Evolutionary conservation across 1,140 invertebrate genomes (phyloP), one percentile per base, ranked within the genome.

Genomic region (Trachymyrmex cornetzi): DNA sequence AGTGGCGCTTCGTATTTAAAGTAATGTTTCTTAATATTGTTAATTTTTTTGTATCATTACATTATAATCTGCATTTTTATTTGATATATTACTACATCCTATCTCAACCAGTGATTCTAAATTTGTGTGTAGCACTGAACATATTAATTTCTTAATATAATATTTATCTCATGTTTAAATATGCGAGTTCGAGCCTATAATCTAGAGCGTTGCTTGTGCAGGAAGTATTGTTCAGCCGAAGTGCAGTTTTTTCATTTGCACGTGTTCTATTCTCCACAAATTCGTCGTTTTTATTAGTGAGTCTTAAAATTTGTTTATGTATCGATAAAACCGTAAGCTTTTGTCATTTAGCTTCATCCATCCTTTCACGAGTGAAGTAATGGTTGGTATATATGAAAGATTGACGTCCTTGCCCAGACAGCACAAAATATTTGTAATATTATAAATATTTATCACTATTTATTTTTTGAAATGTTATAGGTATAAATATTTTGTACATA

Each of bases 231-330:
- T 9, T 14, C 27, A 24, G 9, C 14, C 22, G n/a, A 69, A 80
- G 9, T 38, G 27, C 22, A 67, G 5, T 80, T 77, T 57, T 6
- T 6, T 38, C 3, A 38, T 69, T 22, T 55, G 11, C 19, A 2
- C 24, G 2, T 22, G 24, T 5, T 34, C 30, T 34, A 69, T 80
- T 80, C 22, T 69, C 67, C 30, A n/a, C 22, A 30, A 69, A 12
- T 69, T 12, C 19, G 16, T 61, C 24, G 19, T 6, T 12, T 44
- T 34, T 75, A 50, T 59, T 22, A 30, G n/a, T 44, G 3, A 11
- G 3, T 69, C n/a, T 27, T 9, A 55, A n/a, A n/a, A 69, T 34
- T 55, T 80, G 53, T 55, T 80, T 67, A 34, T 44, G 11, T 67
- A 57, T 80, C 30, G 22, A 55, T 69, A 22, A 11, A 69, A 7